phyloP scores from a whole-genome alignment of 2,888 invertebrate species.

The Ochropacha duplaris region DNA sequence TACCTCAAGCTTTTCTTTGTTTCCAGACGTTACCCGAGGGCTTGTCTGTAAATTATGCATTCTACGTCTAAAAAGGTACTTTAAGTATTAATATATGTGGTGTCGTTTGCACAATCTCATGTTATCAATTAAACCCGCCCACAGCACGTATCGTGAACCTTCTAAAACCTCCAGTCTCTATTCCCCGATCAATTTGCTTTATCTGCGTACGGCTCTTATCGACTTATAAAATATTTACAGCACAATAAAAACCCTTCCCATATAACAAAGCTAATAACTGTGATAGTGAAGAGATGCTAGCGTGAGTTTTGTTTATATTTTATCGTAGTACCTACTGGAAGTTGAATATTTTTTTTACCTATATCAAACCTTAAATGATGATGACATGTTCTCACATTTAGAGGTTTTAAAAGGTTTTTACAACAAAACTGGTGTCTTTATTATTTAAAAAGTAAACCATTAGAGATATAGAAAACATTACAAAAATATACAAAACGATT shows the following conservation, averaged over 20 bases:
- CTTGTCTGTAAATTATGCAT: slow-evolving; percentile 57
- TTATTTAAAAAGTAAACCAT: no score
- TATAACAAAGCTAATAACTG: slow-evolving; percentile 71
- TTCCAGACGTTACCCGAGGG: slow-evolving; percentile 24
- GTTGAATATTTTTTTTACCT: slow-evolving; percentile 14
- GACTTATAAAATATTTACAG: slow-evolving; percentile 78
- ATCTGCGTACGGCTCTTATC: slow-evolving; percentile 72
- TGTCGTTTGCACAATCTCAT: slow-evolving; percentile 67
- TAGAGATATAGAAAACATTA: neutral
- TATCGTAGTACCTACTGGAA: neutral
- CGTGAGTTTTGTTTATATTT: slow-evolving; percentile 23
- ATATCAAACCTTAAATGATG: neutral
- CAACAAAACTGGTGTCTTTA: neutral
- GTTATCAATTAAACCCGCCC: slow-evolving; percentile 73
- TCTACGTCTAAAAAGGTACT: slow-evolving; percentile 51
- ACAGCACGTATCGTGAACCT: slow-evolving; percentile 61
- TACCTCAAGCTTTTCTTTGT: slow-evolving; percentile 29
- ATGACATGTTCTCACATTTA: neutral
- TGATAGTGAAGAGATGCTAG: slow-evolving; percentile 58
- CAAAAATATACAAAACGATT: neutral
- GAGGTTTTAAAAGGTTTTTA: neutral
- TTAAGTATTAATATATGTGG: slow-evolving; percentile 69
- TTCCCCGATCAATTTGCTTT: slow-evolving; percentile 77
- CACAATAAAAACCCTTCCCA: slow-evolving; percentile 70
- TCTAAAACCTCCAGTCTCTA: slow-evolving; percentile 54